phyloP scores from a whole-genome alignment of 1,140 invertebrate species.

The Cherax quadricarinatus region DNA sequence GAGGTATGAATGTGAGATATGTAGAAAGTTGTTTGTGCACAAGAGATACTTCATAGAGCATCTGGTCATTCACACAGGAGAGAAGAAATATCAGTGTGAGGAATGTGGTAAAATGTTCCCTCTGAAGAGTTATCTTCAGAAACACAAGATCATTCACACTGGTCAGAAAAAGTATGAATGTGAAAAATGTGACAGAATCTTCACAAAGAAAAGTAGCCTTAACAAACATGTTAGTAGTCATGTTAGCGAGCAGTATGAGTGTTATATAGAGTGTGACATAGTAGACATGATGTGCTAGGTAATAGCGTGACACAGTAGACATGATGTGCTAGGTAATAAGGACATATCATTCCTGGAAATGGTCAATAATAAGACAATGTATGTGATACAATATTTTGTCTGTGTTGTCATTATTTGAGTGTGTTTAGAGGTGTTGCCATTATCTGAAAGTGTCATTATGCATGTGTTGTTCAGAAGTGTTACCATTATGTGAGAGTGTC shows the following conservation, averaged over 20 bases:
- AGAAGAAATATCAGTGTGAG: slow-evolving; percentile 3
- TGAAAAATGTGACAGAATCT: background rate
- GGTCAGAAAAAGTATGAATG: background rate
- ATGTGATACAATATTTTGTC: too few relatives aligned
- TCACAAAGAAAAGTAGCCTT: background rate
- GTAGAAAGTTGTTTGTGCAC: background rate
- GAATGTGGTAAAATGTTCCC: slow-evolving; percentile 21
- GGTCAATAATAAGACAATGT: too few relatives aligned
- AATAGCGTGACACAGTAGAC: too few relatives aligned
- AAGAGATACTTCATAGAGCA: background rate
- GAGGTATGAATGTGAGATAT: slow-evolving; percentile 11
- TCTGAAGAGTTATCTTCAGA: background rate
- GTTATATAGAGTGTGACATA: background rate
- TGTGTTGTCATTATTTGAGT: too few relatives aligned
- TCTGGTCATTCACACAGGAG: slow-evolving; percentile 13
- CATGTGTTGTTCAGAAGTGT: too few relatives aligned
- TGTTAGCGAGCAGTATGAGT: background rate
- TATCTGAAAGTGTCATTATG: too few relatives aligned
- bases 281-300: too few relatives aligned
- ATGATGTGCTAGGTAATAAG: too few relatives aligned
- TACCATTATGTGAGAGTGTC: too few relatives aligned
- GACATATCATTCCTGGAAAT: too few relatives aligned
- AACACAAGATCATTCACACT: background rate
- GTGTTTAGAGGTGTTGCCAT: too few relatives aligned
- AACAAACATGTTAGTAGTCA: background rate